A percentile compares a stretch with the other conserved stretches of the same genome.
Conservation (phyloP, 2,888 invertebrate genomes). For the Agrotis clavis region DNA sequence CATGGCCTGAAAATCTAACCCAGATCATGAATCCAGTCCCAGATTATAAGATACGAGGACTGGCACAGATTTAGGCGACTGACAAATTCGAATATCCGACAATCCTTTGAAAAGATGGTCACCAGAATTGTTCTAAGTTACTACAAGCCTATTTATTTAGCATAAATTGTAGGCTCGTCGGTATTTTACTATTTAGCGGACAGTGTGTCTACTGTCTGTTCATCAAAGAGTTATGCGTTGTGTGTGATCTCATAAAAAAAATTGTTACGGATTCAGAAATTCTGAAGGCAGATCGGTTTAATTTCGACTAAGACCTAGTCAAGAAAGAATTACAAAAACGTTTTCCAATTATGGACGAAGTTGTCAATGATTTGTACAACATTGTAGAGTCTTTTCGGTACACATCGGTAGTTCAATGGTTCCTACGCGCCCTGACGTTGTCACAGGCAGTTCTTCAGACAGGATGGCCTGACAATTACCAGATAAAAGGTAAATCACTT, state of each 20-base stretch:
- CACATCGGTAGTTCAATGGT: slow-evolving; percentile 71
- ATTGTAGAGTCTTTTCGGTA: slow-evolving; percentile 71
- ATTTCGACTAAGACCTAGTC: neutral
- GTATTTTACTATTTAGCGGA: slow-evolving; percentile 20
- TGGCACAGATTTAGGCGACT: neutral
- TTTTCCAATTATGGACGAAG: slow-evolving; percentile 62
- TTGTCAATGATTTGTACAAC: slow-evolving; percentile 73
- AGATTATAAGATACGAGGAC: too few species aligned
- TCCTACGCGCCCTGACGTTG: slow-evolving; percentile 76
- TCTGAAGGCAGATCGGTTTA: neutral
- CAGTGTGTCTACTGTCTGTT: slow-evolving; percentile 14
- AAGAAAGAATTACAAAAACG: neutral
- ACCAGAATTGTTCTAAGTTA: slow-evolving; percentile 6
- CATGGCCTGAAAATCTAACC: too few species aligned
- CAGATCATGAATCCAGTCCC: too few species aligned
- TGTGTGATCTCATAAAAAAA: slow-evolving; percentile 15
- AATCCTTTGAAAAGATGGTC: slow-evolving; percentile 11
- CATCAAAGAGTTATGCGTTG: neutral
- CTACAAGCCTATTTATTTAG: slow-evolving; percentile 13
- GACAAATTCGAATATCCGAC: slow-evolving; percentile 5
- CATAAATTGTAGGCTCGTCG: slow-evolving; percentile 19
- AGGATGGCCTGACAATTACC: slow-evolving; percentile 79
- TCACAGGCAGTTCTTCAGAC: slow-evolving; percentile 75
- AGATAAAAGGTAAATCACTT: slow-evolving; percentile 71
- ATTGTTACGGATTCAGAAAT: neutral